phyloP scores from a whole-genome alignment of 2,113 vertebrate species.

The Tretioscincus oriximinensis region DNA sequence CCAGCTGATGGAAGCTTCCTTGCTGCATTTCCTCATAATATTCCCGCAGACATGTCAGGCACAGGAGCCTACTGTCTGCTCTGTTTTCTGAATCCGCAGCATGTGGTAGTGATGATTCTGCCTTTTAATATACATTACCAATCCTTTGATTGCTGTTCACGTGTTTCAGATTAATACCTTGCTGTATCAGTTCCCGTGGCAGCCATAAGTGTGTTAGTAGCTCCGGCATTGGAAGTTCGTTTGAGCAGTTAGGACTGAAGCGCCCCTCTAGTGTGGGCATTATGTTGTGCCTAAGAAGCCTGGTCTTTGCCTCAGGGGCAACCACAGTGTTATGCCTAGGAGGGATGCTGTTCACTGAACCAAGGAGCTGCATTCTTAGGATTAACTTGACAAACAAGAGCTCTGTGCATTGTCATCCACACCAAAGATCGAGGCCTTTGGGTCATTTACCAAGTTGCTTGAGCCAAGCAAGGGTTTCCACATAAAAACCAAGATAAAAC shows the following conservation, averaged over 20 bases:
- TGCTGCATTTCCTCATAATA: fast-evolving
- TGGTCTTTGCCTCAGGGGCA: background rate
- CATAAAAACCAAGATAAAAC: too few species aligned
- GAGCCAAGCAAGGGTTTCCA: too few species aligned
- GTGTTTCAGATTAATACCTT: background rate
- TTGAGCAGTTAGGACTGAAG: background rate
- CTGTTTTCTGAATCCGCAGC: fast-evolving
- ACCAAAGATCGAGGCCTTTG: background rate
- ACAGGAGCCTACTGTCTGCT: fast-evolving
- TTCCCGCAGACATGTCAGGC: background rate
- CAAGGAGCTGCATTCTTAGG: background rate
- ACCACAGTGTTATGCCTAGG: background rate
- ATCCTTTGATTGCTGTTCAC: fast-evolving
- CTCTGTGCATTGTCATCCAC: background rate
- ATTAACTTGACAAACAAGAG: background rate
- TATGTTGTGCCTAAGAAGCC: background rate
- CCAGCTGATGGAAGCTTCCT: too few species aligned
- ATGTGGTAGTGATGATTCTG: background rate
- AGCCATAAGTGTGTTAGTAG: background rate
- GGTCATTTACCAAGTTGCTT: background rate
- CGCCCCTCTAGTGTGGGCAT: background rate
- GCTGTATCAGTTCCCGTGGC: background rate
- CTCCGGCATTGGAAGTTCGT: background rate
- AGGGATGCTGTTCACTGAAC: background rate
- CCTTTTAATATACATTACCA: background rate